Conservation (phyloP, 2,797 vertebrate genomes). For the Coluber constrictor region DNA sequence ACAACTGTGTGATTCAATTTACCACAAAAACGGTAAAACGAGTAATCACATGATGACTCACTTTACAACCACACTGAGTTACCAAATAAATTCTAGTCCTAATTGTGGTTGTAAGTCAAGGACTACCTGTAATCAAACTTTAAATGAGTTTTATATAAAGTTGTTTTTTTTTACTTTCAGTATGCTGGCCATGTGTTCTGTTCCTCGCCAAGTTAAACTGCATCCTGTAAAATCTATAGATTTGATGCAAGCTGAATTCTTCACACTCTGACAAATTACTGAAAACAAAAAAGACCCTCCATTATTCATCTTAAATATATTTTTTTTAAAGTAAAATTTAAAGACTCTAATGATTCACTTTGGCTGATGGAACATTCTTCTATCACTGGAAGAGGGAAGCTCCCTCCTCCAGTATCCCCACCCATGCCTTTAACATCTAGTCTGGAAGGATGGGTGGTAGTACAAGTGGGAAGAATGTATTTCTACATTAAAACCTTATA, state of each 20-base stretch:
- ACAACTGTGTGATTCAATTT: not conserved
- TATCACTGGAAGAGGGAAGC: not conserved
- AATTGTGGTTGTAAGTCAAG: not conserved
- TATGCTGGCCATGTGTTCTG: constrained; percentile 87
- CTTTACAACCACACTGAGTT: not conserved
- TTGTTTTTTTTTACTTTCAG: constrained; percentile 81
- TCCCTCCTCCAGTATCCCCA: not conserved
- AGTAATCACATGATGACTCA: not conserved
- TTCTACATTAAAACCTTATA: not conserved
- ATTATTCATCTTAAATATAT: not conserved
- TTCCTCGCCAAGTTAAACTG: constrained; percentile 89
- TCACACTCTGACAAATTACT: constrained; percentile 94
- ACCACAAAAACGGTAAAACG: not conserved
- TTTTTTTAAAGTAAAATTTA: not conserved
- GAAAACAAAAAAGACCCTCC: constrained; percentile 29
- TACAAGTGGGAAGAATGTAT: not conserved
- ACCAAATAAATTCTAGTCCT: not conserved
- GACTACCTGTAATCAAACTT: not conserved
- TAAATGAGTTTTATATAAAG: not conserved
- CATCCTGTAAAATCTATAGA: constrained; percentile 89
- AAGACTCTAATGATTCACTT: not conserved
- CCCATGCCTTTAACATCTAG: not conserved
- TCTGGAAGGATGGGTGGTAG: not conserved
- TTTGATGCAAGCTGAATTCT: constrained; percentile 84
- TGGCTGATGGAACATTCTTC: not conserved